Evolutionary conservation across 1,140 invertebrate species (phyloP), one percentile per base, ranked within the genome.

Genomic region (Drosophila nasuta): DNA sequence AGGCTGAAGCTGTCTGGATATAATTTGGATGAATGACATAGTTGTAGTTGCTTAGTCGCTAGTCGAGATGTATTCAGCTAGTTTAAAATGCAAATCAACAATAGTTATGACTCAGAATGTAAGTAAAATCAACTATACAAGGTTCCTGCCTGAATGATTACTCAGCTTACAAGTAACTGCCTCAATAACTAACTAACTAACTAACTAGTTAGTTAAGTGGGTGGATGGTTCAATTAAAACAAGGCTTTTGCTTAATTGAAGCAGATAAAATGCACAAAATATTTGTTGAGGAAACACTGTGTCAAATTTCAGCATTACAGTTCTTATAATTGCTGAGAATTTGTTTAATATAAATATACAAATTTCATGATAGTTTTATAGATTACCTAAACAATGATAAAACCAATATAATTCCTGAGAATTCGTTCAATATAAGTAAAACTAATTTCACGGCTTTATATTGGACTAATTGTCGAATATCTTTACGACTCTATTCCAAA

Each of bases 1-100:
- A 33, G 58, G 10, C 56, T 57, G 56, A 33, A 49, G 10, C 56
- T 57, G 56, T 56, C 38, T 56, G 60, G 51, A 56, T 60, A 62
- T 43, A 41, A 51, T 85, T 60, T 60, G 82, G 57, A 83, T 83
- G 68, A 64, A 87, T 86, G 82, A 78, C 62, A 68, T 79, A 69
- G 75, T 73, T 46, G 54, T 49, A 65, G 51, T 64, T 49, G 57
- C 20, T 25, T 25, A 25, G 20, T 25, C 0, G 20, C 20, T 52
- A 68, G 57, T 20, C 45, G 25, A 48, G 58, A 20, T 35, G 28
- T 25, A 48, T 10, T 17, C 38, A 15, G 33, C 58, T 48, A 48
- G 45, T 28, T 64, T 59, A 68, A 11, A 41, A 10, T 43, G 13
- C 38, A 35, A 51, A n/a, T 51, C 46, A 52, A 28, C 49, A 25